phyloP scores from a whole-genome alignment of 2,888 invertebrate genomes.

The Rhorus exstirpatorius region DNA sequence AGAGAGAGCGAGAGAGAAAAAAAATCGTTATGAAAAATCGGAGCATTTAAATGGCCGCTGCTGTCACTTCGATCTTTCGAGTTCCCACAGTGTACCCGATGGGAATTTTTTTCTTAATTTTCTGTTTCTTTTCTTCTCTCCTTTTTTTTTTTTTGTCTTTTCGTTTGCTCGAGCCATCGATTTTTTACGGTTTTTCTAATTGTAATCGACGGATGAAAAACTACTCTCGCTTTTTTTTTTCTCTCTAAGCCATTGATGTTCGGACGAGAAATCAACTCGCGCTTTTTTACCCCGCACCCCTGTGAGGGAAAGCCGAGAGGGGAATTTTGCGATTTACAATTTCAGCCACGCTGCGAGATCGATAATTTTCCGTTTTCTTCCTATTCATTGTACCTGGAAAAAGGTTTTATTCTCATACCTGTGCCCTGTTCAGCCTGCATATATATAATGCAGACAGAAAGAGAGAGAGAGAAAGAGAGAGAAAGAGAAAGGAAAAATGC shows the following conservation, averaged over 20 bases:
- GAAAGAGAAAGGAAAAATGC: conserved; percentile 15
- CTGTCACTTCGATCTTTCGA: conserved; percentile 28
- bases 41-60: conserved; percentile 28
- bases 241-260: neutral
- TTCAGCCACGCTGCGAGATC: conserved; percentile 13
- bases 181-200: conserved; percentile 30
- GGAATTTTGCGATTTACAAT: conserved; percentile 21
- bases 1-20: neutral
- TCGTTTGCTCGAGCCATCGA: conserved; percentile 3
- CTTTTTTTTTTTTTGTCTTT: conserved; percentile 1
- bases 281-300: conserved; percentile 2
- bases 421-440: neutral
- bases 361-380: conserved; percentile 50
- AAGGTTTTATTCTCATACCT: conserved; percentile 11
- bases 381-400: conserved; percentile 48
- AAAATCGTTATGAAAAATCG: conserved; percentile 28
- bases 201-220: conserved; percentile 58
- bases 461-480: conserved; percentile 6
- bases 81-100: conserved; percentile 19
- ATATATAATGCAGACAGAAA: neutral
- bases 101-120: conserved; percentile 15
- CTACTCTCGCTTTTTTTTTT: conserved; percentile 3
- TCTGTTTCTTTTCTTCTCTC: conserved; percentile 17
- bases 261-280: neutral
- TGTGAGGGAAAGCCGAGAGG: conserved; percentile 29